Evolutionary conservation across 1,140 invertebrate genomes (phyloP), one percentile per base, ranked within the genome.

Genomic region (Platyscapa corneri): DNA sequence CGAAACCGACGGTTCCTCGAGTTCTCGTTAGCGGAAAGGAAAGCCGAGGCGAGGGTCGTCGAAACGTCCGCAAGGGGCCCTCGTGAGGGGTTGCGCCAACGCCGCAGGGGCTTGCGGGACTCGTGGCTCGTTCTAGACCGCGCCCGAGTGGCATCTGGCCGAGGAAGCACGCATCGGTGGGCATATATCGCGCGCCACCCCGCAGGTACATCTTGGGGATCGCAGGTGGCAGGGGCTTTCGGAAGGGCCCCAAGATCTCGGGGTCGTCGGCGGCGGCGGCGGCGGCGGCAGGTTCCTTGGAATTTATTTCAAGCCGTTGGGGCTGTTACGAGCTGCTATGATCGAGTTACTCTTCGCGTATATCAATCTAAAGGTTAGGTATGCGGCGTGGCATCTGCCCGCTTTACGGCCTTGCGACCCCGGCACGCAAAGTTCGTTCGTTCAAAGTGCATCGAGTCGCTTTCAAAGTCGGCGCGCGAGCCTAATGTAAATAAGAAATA

Each of bases 151-250:
- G 88, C 92, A 92, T 92, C 90, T 92, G 91, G 75, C 74, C 86
- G 80, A 91, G 92, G 92, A 93, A 91, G 88, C 86, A 93, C 90
- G 92, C 90, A 84, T 88, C 84, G 88, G 76, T 90, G 78, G 37
- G 3, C 60, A 46, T 42, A 39, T 89, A 83, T 83, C 89, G 88
- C 86, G 86, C 60, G 89, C 90, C 85, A 92, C 91, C 90, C 92
- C 89, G 89, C 90, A 90, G 89, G 88, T 90, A 91, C 87, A 83
- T 92, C 89, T 89, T 90, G 88, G 89, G 88, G 88, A 86, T 89
- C 88, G 92, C 92, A 92, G 91, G 92, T 93, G 92, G 64, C 56
- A 16, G 37, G 23, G 5, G 20, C n/a, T 42, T 42, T 46, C 42
- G 37, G 37, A 16, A 42, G 30, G 49, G 39, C 30, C 23, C 32